These are phyloP conservation scores for Narcine bancroftii DNA, from an alignment of 2,113 vertebrate genomes.

Conservation along the genomic window DNA sequence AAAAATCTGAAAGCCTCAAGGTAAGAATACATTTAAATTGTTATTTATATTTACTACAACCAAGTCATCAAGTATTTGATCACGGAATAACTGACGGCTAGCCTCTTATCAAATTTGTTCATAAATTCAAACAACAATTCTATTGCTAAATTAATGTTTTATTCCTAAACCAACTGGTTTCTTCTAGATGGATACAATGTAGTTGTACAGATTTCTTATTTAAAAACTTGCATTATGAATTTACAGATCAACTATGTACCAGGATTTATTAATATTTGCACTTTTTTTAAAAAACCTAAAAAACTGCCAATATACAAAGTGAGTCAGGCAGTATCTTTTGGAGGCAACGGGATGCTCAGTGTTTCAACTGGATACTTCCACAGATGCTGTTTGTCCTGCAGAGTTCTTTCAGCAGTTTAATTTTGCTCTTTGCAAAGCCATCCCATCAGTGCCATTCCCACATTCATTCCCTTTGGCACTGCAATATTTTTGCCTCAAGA, in stretches of 20 bases:
- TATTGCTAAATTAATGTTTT: background rate
- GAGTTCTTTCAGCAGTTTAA: too few relatives aligned
- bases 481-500: too few relatives aligned
- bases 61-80: background rate
- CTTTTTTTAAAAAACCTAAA: background rate
- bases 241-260: background rate
- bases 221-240: background rate
- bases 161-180: background rate
- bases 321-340: too few relatives aligned
- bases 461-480: too few relatives aligned
- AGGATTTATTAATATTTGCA: background rate
- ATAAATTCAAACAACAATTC: background rate
- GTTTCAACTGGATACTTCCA: too few relatives aligned
- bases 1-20: constrained; percentile 80
- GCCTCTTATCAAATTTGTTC: too few relatives aligned
- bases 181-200: too few relatives aligned
- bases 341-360: too few relatives aligned
- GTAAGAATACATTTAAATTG: constrained; percentile 49
- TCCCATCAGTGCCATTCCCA: too few relatives aligned
- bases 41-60: constrained; percentile 21
- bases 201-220: background rate
- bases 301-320: background rate
- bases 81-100: background rate
- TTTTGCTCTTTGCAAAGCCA: too few relatives aligned
- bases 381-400: too few relatives aligned